Percentiles rank a stretch among this genome's conserved stretches.
Conservation (phyloP, 2,113 vertebrate species). For the Myotis brandtii region DNA sequence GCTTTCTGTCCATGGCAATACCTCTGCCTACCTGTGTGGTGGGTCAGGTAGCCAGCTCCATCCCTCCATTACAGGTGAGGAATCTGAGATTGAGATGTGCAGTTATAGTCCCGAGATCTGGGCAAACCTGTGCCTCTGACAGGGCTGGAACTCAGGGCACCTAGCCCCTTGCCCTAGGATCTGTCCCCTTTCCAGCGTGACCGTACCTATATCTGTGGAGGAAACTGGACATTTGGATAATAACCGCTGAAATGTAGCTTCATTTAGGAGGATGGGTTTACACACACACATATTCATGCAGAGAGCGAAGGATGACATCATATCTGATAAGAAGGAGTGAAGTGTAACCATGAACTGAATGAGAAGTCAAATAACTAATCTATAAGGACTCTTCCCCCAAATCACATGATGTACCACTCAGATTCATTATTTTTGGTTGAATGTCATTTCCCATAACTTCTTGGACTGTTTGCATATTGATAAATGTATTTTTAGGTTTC, state of each 20-base stretch:
- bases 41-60: neutral
- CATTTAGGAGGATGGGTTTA: neutral
- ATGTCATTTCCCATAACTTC: slow-evolving; percentile 75
- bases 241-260: neutral
- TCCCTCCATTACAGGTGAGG: neutral
- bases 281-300: slow-evolving; percentile 3
- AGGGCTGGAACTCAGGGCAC: neutral
- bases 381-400: slow-evolving; percentile 51
- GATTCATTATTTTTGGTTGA: slow-evolving; percentile 71
- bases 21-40: neutral
- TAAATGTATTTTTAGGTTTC: slow-evolving; percentile 67
- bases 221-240: neutral
- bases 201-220: neutral
- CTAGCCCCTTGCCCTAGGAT: neutral
- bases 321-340: slow-evolving; percentile 49
- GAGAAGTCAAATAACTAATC: slow-evolving; percentile 59
- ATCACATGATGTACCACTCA: slow-evolving; percentile 72
- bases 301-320: slow-evolving; percentile 58
- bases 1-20: neutral
- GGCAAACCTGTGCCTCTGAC: neutral
- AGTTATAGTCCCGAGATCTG: neutral
- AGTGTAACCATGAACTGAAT: slow-evolving; percentile 24
- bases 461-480: slow-evolving; percentile 64
- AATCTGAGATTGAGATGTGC: neutral
- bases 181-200: neutral